Base-by-base conservation (phyloP, 2,113 vertebrate genomes). In the Podarcis muralis region DNA sequence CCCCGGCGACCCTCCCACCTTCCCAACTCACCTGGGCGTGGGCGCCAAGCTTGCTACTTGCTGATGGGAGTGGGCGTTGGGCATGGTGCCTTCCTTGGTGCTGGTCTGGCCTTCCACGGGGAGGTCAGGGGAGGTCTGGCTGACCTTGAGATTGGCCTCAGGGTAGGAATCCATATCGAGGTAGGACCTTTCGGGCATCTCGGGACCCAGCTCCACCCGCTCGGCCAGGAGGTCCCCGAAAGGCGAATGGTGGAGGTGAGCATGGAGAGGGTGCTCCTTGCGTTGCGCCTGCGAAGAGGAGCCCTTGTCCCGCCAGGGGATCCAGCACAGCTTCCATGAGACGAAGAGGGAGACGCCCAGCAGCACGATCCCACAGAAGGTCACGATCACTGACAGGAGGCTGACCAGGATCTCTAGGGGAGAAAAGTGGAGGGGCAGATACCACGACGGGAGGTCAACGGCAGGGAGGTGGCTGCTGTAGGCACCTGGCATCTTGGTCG, bases 251-350 rank as follows among this genome's bases (percentile, higher is more conserved):
- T 98, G 95, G 96, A 94, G 96, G 66, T 93, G 85, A 0, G 93
- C 88, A 93, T 97, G 93, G 94, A 96, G 30, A 92, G 91, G 85
- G 94, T 97, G 95, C 97, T 95, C 93, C 96, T 98, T 84, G 95
- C 98, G 77, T 90, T 98, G 95, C 95, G 97, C 94, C 88, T 98
- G 95, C 37, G 97, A 91, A 18, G 87, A 77, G 95, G 97, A 78
- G 12, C 95, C 96, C 91, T 98, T 98, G 97, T 99, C 98, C 90
- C 98, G 92, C 98, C 98, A 98, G 92, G 98, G 98, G 94, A 99
- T 95, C 98, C 98, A 99, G 96, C 98, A 99, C 37, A 99, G 95
- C 95, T 99, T 99, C 98, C 98, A 99, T 74, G 98, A 99, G 91
- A 99, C 98, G 37, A 99, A 99, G 92, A 99, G 98, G 18, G 98